These are phyloP conservation scores for Agrilus biguttatus DNA, from an alignment of 2,888 invertebrate species.

Conservation along the genomic window DNA sequence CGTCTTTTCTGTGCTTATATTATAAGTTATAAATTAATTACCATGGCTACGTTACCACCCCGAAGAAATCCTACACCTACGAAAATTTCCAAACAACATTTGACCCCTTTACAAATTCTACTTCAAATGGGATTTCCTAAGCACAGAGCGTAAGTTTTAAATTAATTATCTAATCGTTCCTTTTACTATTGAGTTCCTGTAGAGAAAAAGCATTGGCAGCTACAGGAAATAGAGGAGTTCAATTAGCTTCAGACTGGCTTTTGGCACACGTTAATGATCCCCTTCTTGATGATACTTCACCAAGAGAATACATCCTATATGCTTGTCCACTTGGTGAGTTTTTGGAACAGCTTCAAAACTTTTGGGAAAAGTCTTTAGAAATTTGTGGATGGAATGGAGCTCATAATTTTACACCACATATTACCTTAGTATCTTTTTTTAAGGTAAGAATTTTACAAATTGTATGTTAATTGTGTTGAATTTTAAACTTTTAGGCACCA, in stretches of 20 bases:
- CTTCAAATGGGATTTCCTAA: slow-evolving; percentile 82
- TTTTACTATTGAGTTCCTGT: slow-evolving; percentile 15
- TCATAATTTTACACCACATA: slow-evolving; percentile 80
- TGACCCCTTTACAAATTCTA: slow-evolving; percentile 66
- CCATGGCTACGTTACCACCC: slow-evolving; percentile 64
- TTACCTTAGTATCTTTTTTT: slow-evolving; percentile 80
- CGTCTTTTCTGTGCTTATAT: too few species aligned
- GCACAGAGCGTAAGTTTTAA: slow-evolving; percentile 66
- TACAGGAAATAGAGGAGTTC: slow-evolving; percentile 76
- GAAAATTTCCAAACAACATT: slow-evolving; percentile 56
- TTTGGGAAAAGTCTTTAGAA: slow-evolving; percentile 63
- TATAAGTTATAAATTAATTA: slow-evolving; percentile 10
- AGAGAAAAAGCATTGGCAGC: slow-evolving; percentile 83
- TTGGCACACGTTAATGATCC: slow-evolving; percentile 80
- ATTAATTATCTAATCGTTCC: neutral
- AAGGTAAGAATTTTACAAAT: slow-evolving; percentile 41
- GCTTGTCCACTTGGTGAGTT: slow-evolving; percentile 71
- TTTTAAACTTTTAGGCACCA: slow-evolving; percentile 43
- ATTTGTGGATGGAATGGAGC: slow-evolving; percentile 79
- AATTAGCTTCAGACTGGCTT: slow-evolving; percentile 82
- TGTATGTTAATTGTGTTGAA: neutral
- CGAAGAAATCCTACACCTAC: slow-evolving; percentile 60
- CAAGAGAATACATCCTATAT: slow-evolving; percentile 77
- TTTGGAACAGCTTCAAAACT: slow-evolving; percentile 54
- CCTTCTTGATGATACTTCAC: slow-evolving; percentile 57